These are phyloP conservation scores for Xanthia icteritia DNA, from an alignment of 2,888 invertebrate species.

Conservation along the genomic window DNA sequence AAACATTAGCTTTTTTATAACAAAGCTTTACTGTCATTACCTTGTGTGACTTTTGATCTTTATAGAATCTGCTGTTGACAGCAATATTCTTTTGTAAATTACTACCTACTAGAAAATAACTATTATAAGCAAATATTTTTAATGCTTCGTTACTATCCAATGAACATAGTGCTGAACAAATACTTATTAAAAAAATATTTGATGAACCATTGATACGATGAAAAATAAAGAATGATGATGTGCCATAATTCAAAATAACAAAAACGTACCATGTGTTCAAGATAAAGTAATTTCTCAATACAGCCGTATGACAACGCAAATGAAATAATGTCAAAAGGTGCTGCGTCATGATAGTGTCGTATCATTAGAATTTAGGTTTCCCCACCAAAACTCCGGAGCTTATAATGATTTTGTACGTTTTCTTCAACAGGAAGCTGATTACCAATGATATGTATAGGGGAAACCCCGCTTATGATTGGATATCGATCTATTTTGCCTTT, in stretches of 20 bases:
- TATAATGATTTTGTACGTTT: constrained; percentile 50
- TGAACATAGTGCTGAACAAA: too few species aligned
- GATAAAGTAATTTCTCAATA: constrained; percentile 24
- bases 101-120: too few species aligned
- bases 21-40: neutral
- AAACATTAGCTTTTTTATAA: constrained; percentile 7
- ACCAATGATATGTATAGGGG: constrained; percentile 25
- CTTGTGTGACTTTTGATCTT: too few species aligned
- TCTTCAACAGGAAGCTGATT: constrained; percentile 43
- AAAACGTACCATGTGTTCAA: constrained; percentile 6
- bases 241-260: neutral
- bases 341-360: constrained; percentile 25
- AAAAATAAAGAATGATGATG: neutral
- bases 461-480: constrained; percentile 30
- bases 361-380: constrained; percentile 50
- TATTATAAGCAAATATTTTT: too few species aligned
- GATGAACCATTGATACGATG: neutral
- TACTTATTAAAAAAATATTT: neutral
- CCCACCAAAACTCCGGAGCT: constrained; percentile 25
- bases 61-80: too few species aligned
- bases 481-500: constrained; percentile 34
- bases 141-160: too few species aligned
- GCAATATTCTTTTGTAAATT: too few species aligned
- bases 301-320: constrained; percentile 28
- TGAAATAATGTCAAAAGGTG: constrained; percentile 20